A percentile compares a stretch with the other conserved stretches of the same genome.
Evolutionary conservation across 2,888 invertebrate species (phyloP).

Genomic region (Furcula furcula): DNA sequence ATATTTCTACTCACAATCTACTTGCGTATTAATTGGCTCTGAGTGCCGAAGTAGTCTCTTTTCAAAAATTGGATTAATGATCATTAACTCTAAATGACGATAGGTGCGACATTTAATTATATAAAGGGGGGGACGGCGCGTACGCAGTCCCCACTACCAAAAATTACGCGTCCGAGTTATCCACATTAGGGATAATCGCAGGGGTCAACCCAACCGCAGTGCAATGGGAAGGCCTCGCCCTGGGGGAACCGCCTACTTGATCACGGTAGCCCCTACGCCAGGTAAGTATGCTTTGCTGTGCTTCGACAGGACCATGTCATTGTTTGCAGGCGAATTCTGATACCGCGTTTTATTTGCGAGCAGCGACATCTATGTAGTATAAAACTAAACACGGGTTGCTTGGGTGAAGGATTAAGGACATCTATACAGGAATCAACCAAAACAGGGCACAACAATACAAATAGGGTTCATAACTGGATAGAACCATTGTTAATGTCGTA

Average conservation of each 20-base stretch:
- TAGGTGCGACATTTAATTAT: neutral
- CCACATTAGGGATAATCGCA: slow-evolving; percentile 54
- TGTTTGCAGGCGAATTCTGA: slow-evolving; percentile 17
- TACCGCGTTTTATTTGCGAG: slow-evolving; percentile 24
- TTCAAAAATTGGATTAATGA: neutral
- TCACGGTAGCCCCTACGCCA: slow-evolving; percentile 55
- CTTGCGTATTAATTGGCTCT: no score
- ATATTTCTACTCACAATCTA: no score
- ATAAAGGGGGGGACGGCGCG: slow-evolving; percentile 44
- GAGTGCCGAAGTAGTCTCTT: no score
- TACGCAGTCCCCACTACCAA: slow-evolving; percentile 55
- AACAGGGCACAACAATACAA: no score
- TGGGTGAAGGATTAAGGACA: no score
- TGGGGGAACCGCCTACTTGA: slow-evolving; percentile 52
- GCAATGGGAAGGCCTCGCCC: slow-evolving; percentile 50
- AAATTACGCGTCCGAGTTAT: slow-evolving; percentile 53
- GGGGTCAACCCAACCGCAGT: slow-evolving; percentile 52
- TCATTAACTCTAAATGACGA: neutral
- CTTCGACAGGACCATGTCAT: slow-evolving; percentile 8
- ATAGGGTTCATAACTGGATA: no score
- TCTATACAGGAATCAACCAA: no score
- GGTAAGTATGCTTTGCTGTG: slow-evolving; percentile 39
- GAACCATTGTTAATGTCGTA: no score
- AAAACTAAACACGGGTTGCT: neutral
- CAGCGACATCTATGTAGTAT: slow-evolving; percentile 23